Conservation (phyloP, 2,797 vertebrate species). For the Pseudotriccus pelzelni region DNA sequence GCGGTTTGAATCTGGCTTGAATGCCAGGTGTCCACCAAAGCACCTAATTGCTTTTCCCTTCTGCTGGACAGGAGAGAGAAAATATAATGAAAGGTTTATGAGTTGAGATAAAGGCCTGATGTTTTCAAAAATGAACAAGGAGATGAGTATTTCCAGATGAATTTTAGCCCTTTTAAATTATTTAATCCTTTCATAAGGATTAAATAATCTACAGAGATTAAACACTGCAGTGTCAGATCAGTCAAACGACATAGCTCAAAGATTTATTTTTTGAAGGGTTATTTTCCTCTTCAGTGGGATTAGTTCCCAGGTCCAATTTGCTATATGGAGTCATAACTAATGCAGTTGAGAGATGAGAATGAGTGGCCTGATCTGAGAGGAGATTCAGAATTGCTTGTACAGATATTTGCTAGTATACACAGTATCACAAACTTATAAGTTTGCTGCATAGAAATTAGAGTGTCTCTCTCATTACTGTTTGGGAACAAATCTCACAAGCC, state of each 20-base stretch:
- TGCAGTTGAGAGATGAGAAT: not conserved
- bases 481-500: not conserved
- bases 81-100: not conserved
- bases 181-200: not conserved
- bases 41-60: not conserved
- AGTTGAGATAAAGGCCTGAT: not conserved
- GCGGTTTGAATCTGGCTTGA: not conserved
- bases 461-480: not conserved
- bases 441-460: not conserved
- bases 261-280: not conserved
- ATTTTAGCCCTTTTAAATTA: not conserved
- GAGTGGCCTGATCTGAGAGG: not conserved
- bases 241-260: not conserved
- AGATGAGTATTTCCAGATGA: not conserved
- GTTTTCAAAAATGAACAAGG: not conserved
- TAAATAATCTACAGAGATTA: no score
- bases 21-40: not conserved
- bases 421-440: not conserved
- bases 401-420: not conserved
- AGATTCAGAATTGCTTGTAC: not conserved
- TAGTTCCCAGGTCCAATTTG: not conserved
- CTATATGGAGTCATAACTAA: not conserved
- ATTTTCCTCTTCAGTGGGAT: not conserved
- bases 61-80: not conserved
- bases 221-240: not conserved